These are phyloP conservation scores for Zaprionus gabonicus DNA, from an alignment of 1,140 invertebrate species.

Conservation along the genomic window DNA sequence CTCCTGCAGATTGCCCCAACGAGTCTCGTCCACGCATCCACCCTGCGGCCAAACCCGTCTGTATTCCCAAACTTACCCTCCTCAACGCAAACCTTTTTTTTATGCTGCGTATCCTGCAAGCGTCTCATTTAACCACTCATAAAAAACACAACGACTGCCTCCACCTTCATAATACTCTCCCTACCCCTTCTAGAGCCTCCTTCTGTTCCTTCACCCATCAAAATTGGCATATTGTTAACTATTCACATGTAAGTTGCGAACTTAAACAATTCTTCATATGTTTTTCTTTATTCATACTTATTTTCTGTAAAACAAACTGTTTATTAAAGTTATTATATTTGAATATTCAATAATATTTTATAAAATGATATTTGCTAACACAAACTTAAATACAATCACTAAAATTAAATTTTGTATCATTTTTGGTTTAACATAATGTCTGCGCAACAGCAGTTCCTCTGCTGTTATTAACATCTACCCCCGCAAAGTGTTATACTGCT, in stretches of 20 bases:
- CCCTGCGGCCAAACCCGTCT: not conserved
- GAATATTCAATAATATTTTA: no score
- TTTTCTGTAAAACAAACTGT: not conserved
- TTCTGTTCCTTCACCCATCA: conserved; percentile 34
- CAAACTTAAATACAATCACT: not conserved
- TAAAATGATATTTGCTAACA: not conserved
- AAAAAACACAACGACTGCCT: conserved; percentile 12
- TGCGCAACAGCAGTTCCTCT: not conserved
- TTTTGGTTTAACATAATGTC: conserved; percentile 22
- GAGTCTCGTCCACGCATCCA: conserved; percentile 37
- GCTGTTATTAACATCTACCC: conserved; percentile 15
- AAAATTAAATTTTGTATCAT: not conserved
- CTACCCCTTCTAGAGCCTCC: not conserved
- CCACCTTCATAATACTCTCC: not conserved
- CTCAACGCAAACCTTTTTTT: not conserved
- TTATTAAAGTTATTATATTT: no score
- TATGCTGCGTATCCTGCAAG: not conserved
- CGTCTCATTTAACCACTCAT: conserved; percentile 41
- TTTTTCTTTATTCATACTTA: not conserved
- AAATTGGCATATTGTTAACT: conserved; percentile 64
- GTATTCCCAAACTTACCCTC: not conserved
- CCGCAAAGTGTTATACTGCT: conserved; percentile 41
- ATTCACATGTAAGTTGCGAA: not conserved
- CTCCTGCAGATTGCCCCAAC: conserved; percentile 28
- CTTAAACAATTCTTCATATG: not conserved